These are phyloP conservation scores for Platygyra sinensis DNA, from an alignment of 64 coral and sea anemone genomes.

Conservation along the genomic window DNA sequence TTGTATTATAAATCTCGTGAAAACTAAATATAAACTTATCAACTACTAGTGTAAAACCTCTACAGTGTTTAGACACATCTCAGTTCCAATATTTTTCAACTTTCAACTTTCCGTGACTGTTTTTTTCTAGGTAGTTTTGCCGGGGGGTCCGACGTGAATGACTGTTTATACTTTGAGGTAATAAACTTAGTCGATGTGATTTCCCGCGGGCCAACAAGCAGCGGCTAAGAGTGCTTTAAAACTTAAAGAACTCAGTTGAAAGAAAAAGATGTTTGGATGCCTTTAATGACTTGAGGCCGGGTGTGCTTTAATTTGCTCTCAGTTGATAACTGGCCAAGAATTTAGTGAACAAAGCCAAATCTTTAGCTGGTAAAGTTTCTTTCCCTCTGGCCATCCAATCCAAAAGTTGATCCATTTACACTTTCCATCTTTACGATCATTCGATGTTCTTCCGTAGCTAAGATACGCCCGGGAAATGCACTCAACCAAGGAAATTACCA, in stretches of 20 bases:
- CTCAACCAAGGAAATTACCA: neutral
- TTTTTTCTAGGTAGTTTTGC: neutral
- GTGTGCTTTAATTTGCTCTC: neutral
- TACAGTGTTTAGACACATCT: no score
- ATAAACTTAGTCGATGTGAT: neutral
- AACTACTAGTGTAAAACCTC: no score
- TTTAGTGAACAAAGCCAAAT: neutral
- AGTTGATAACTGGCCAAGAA: neutral
- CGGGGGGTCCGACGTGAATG: neutral
- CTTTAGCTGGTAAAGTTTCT: neutral
- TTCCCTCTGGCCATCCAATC: neutral
- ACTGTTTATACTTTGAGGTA: neutral
- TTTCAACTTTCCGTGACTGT: no score
- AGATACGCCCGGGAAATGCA: neutral
- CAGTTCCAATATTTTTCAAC: no score
- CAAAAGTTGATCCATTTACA: neutral
- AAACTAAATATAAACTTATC: no score
- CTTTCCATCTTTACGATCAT: neutral
- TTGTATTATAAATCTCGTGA: no score
- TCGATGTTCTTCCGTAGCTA: neutral
- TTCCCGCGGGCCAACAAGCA: neutral
- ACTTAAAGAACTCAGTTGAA: neutral
- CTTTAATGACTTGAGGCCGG: neutral
- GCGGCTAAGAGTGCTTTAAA: neutral
- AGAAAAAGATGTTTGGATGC: neutral